phyloP scores from a whole-genome alignment of 2,888 invertebrate genomes.

The Dioctria rufipes region DNA sequence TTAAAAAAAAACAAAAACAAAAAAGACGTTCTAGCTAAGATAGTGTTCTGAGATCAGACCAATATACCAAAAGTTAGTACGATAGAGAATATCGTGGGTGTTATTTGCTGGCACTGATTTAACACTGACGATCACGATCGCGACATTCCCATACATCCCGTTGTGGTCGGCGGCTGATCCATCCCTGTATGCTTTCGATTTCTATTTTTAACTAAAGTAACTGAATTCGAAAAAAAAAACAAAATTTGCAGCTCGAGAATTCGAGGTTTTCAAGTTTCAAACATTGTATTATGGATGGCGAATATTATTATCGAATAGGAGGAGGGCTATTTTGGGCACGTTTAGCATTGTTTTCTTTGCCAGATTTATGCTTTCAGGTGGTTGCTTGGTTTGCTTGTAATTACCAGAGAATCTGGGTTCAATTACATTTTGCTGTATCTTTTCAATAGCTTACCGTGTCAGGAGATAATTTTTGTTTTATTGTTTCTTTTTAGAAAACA shows the following conservation, averaged over 20 bases:
- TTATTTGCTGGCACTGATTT: conserved; percentile 32
- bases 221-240: conserved; percentile 44
- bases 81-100: conserved; percentile 5
- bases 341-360: no score
- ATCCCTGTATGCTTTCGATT: conserved; percentile 43
- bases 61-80: background rate
- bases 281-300: conserved; percentile 24
- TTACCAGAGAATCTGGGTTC: conserved; percentile 23
- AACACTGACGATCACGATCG: conserved; percentile 18
- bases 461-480: no score
- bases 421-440: conserved; percentile 7
- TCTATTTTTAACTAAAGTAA: conserved; percentile 36
- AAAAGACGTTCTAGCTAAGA: background rate
- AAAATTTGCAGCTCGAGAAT: conserved; percentile 39
- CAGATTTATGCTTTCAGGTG: conserved; percentile 24
- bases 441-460: no score
- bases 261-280: conserved; percentile 46
- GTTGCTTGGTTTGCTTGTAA: conserved; percentile 4
- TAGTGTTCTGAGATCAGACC: conserved; percentile 11
- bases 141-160: background rate
- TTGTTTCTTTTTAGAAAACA: no score
- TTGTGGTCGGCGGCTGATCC: background rate
- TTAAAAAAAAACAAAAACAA: background rate
- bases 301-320: conserved; percentile 10
- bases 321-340: no score